A percentile compares a stretch with the other conserved stretches of the same genome.
These are phyloP conservation scores for Conops quadrifasciatus DNA, from an alignment of 2,888 invertebrate genomes.

Conservation along the genomic window DNA sequence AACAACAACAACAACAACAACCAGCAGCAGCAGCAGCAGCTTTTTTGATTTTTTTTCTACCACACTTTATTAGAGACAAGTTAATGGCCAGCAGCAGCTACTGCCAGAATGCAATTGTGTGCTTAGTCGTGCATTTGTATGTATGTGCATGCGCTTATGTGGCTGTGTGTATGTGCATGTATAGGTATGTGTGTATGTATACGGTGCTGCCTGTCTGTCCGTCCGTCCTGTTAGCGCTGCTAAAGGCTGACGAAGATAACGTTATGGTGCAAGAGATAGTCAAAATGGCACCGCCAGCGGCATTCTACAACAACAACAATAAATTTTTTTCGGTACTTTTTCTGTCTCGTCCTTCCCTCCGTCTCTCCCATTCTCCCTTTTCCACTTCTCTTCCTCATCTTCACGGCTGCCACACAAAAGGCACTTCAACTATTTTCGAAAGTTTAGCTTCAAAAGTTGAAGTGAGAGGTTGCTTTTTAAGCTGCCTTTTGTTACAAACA, in stretches of 20 bases:
- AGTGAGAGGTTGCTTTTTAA: slow-evolving; percentile 31
- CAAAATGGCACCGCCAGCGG: slow-evolving; percentile 56
- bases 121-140: slow-evolving; percentile 44
- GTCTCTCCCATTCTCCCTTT: neutral
- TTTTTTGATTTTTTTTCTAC: slow-evolving; percentile 30
- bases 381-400: neutral
- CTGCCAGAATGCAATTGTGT: neutral
- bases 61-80: slow-evolving; percentile 41
- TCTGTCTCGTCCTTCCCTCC: neutral
- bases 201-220: neutral
- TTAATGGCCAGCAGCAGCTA: slow-evolving; percentile 34
- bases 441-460: slow-evolving; percentile 24
- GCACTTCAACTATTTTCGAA: slow-evolving; percentile 22
- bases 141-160: slow-evolving; percentile 9
- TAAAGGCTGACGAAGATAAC: slow-evolving; percentile 29
- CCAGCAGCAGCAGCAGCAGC: neutral
- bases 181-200: neutral
- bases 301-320: slow-evolving; percentile 14
- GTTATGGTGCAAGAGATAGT: slow-evolving; percentile 42
- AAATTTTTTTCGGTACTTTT: neutral
- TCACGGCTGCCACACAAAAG: neutral
- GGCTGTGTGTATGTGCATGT: slow-evolving; percentile 5
- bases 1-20: neutral
- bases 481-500: slow-evolving; percentile 27
- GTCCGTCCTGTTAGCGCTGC: slow-evolving; percentile 7